These are phyloP conservation scores for Buphagus erythrorhynchus DNA, from an alignment of 2,797 vertebrate genomes.

Conservation along the genomic window DNA sequence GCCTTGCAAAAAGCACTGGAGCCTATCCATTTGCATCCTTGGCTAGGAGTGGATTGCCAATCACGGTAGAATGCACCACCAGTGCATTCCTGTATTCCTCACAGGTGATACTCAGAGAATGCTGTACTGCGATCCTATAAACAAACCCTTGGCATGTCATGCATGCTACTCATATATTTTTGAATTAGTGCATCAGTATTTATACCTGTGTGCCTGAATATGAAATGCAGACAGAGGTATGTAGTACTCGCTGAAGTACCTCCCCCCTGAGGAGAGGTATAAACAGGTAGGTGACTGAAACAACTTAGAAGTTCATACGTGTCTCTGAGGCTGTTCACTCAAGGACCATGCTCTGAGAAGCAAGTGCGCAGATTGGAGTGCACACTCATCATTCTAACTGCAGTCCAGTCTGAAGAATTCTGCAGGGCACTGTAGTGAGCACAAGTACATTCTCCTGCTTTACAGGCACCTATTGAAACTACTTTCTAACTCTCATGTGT, in stretches of 20 bases:
- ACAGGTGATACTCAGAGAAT: neutral
- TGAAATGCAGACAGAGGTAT: slow-evolving; percentile 24
- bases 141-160: slow-evolving; percentile 7
- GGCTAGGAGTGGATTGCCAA: neutral
- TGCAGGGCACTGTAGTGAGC: too few relatives aligned
- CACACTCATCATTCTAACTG: neutral
- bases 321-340: neutral
- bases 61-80: neutral
- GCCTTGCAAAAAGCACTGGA: neutral
- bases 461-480: neutral
- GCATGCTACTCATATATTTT: slow-evolving; percentile 26
- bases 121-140: slow-evolving; percentile 11
- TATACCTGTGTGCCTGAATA: slow-evolving; percentile 29
- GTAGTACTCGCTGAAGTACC: neutral
- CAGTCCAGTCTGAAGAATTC: neutral
- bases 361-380: neutral
- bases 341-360: neutral
- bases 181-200: slow-evolving; percentile 47
- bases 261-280: neutral
- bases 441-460: neutral
- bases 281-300: slow-evolving; percentile 16
- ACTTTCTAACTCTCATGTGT: neutral
- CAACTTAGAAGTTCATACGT: neutral
- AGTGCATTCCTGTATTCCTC: neutral
- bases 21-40: neutral